Base-by-base conservation (phyloP, 2,113 vertebrate genomes). In the Podarcis cretensis region DNA sequence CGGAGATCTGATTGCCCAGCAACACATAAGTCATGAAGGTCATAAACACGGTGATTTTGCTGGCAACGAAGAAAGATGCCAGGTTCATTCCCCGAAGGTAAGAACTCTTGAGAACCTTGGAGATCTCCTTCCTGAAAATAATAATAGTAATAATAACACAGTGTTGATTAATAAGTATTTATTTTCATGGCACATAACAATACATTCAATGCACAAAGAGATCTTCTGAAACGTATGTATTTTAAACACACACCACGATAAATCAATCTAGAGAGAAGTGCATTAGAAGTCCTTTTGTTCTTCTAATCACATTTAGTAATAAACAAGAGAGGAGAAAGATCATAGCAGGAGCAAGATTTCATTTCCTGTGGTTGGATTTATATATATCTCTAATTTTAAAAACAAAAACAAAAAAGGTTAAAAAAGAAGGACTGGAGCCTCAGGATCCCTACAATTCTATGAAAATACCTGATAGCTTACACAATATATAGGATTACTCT, bases 1-100 rank as follows among this genome's bases (percentile, higher is more conserved):
- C 98, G 4, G 97, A 97, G 93, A 99, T 96, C 30, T 75, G 59
- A 7, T 98, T 97, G 87, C 98, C 99, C 7, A 97, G 96, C 3
- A 99, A 96, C 0, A 98, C 98, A 0, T 98, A 99, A 0, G 97
- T 96, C 35, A 97, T 96, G 96, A 99, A 97, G 6, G 98, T 99
- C 96, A 98, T 95, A 84, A 98, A 99, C 89, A 99, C 89, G 21
- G 99, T 98, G 86, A 99, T 96, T 96, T 99, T 99, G 97, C 97
- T 98, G 74, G 98, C 98, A 81, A 98, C 95, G 76, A 99, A 99
- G 96, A 99, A 99, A 0, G 98, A 98, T 0, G 98, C 98, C 97
- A 99, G 97, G 95, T 99, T 99, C 93, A 99, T 93, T 40, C 98
- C 99, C 85, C 99, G 98, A 78, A 99, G 98, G 90, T 99, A 99